Evolutionary conservation across 2,113 vertebrate genomes (phyloP).

Genomic region (Cynopterus brachyotis): DNA sequence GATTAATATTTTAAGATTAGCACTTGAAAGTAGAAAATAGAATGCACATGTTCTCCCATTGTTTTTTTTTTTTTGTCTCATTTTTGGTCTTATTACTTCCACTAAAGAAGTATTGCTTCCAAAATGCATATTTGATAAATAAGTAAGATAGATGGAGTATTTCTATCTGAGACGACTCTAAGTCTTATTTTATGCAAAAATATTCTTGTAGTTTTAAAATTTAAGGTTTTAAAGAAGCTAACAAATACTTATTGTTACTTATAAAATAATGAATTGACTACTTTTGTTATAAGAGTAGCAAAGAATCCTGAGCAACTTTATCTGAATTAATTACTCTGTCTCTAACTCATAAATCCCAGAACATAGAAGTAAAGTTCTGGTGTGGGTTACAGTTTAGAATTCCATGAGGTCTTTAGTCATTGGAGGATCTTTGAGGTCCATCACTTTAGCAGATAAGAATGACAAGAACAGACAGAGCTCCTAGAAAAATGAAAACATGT

Average conservation of each 20-base stretch:
- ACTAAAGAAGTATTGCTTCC: not conserved
- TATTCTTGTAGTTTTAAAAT: not conserved
- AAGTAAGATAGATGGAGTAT: not conserved
- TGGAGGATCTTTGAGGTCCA: not conserved
- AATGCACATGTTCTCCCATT: fast-evolving
- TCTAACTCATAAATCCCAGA: not conserved
- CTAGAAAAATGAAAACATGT: not conserved
- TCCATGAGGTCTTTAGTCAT: not conserved
- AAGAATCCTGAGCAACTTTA: not conserved
- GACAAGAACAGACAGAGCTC: not conserved
- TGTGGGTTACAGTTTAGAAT: not conserved
- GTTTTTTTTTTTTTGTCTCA: too few species aligned
- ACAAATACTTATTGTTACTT: not conserved
- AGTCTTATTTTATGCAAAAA: constrained; percentile 32
- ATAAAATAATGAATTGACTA: constrained; percentile 28
- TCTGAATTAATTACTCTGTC: not conserved
- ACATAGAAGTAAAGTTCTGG: not conserved
- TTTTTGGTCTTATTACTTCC: not conserved
- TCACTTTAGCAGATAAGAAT: not conserved
- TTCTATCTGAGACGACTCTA: not conserved
- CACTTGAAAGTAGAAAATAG: not conserved
- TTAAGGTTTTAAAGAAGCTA: not conserved
- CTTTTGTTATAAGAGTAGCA: not conserved
- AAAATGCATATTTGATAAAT: not conserved
- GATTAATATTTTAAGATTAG: not conserved